Evolutionary conservation across 2,113 vertebrate genomes (phyloP).

Genomic region (Urocolius indicus): DNA sequence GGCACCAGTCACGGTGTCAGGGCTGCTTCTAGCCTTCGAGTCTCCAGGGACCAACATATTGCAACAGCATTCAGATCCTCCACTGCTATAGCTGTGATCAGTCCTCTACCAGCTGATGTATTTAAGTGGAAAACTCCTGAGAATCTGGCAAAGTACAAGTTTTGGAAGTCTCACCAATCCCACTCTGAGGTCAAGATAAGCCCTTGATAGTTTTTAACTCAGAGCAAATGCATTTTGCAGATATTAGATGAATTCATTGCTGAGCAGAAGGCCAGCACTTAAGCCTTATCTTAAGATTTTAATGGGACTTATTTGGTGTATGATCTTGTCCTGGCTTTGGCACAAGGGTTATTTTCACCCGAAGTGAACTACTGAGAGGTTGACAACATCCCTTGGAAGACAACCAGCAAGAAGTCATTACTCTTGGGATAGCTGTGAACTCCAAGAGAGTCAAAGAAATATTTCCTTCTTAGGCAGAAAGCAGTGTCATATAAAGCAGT

Average conservation of each 20-base stretch:
- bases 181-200: neutral
- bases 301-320: constrained; percentile 53
- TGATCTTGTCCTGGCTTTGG: constrained; percentile 16
- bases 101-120: neutral
- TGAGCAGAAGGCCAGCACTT: constrained; percentile 2
- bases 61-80: neutral
- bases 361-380: constrained; percentile 54
- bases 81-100: neutral
- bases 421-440: constrained; percentile 58
- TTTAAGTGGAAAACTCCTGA: neutral
- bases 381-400: constrained; percentile 64
- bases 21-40: neutral
- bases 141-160: neutral
- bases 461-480: constrained; percentile 69
- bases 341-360: constrained; percentile 44
- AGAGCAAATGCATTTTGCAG: neutral
- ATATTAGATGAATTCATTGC: neutral
- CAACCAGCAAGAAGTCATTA: constrained; percentile 59
- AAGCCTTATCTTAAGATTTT: constrained; percentile 47
- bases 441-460: constrained; percentile 46
- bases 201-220: neutral
- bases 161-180: neutral
- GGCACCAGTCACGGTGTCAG: neutral
- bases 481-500: neutral
- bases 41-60: neutral